A percentile compares a stretch with the other conserved stretches of the same genome.
Conservation (phyloP, 2,113 vertebrate genomes). For the Porphyrio hochstetteri region DNA sequence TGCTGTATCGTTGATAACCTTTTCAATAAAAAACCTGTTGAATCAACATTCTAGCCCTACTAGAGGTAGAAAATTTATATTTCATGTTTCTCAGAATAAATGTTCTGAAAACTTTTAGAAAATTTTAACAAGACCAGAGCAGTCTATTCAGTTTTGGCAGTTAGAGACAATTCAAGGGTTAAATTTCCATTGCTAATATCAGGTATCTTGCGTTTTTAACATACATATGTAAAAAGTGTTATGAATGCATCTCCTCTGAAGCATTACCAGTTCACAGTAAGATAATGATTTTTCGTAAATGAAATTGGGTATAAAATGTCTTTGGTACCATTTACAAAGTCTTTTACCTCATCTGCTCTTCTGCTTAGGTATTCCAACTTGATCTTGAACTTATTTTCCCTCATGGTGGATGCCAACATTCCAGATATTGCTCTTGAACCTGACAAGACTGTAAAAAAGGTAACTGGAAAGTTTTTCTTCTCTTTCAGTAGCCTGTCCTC, state of each 20-base stretch:
- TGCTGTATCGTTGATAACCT: not conserved
- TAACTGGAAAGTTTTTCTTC: constrained; percentile 38
- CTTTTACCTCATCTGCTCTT: not conserved
- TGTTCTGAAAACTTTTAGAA: not conserved
- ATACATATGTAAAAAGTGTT: not conserved
- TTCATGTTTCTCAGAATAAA: not conserved
- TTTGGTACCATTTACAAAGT: not conserved
- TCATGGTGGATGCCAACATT: constrained; percentile 99
- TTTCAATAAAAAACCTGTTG: not conserved
- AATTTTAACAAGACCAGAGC: not conserved
- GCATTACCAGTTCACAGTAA: not conserved
- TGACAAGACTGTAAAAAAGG: constrained; percentile 99
- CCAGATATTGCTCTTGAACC: constrained; percentile 98
- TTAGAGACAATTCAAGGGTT: not conserved
- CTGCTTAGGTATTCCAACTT: constrained; percentile 92
- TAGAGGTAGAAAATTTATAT: not conserved
- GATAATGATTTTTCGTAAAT: not conserved
- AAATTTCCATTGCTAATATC: not conserved
- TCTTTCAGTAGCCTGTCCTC: not conserved
- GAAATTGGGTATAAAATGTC: not conserved
- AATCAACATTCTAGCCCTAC: not conserved
- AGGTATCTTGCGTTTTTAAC: not conserved
- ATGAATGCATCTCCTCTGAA: not conserved
- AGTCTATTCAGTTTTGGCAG: not conserved
- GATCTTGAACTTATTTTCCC: constrained; percentile 97